Evolutionary conservation across 2,797 vertebrate genomes (phyloP).

Genomic region (Sus cebifrons): DNA sequence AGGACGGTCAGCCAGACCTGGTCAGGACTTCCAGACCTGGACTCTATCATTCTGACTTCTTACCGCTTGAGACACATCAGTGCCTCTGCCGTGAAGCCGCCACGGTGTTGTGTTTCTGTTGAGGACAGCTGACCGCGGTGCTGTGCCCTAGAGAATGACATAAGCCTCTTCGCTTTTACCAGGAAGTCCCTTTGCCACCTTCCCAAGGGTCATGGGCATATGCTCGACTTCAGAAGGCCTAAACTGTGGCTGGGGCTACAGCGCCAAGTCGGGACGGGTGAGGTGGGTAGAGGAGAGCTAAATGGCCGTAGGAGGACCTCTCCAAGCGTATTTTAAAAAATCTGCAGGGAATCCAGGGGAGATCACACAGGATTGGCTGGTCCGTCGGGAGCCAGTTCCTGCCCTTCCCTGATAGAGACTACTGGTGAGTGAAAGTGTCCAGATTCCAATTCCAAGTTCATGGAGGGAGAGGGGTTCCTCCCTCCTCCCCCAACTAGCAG

Average conservation of each 20-base stretch:
- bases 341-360: not conserved
- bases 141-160: not conserved
- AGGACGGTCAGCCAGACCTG: not conserved
- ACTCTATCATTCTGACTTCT: not conserved
- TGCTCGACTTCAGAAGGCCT: not conserved
- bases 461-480: not conserved
- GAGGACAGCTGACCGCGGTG: not conserved
- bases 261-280: not conserved
- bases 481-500: too few species aligned
- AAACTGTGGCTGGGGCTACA: not conserved
- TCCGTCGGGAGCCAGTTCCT: not conserved
- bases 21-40: not conserved
- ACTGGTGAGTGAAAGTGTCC: not conserved
- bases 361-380: not conserved
- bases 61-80: not conserved
- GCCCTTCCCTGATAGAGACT: not conserved
- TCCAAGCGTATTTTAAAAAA: not conserved
- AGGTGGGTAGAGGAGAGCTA: not conserved
- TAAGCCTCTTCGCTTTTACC: not conserved
- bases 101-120: not conserved
- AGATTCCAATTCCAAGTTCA: not conserved
- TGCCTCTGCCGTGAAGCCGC: not conserved
- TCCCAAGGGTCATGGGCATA: not conserved
- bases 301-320: not conserved
- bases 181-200: not conserved